Base-by-base conservation (phyloP, 2,888 invertebrate genomes). In the Sarcophaga subvicina region DNA sequence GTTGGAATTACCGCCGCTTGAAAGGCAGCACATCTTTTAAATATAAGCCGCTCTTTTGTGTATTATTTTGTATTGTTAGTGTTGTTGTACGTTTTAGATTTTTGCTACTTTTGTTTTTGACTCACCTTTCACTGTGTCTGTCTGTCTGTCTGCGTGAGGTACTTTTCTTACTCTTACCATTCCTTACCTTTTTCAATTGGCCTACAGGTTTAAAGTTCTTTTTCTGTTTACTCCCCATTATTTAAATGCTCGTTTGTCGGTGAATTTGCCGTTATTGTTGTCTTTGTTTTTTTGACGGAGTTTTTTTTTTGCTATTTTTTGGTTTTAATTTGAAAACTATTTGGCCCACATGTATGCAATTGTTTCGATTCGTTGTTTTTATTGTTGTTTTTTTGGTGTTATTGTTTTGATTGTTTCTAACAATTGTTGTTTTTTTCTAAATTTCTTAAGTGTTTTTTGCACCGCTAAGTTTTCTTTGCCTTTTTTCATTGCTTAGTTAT, bases 401-500 rank as follows among this genome's bases (percentile, higher is more conserved):
- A 87, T 87, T 87, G 87, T 87, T 87, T 87, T 82, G 84, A 87
- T 87, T 87, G 84, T 84, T 82, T 76, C 76, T 72, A 87, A 87
- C 70, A 82, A 82, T 67, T 37, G 37, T 37, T 37, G 8, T 37
- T 6, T 37, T 37, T 37, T 37, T 8, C 12, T 66, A 12, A 14
- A 3, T 54, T 49, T 87, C 45, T 84, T 71, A 81, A 82, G 87
- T 79, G 76, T 82, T 81, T 75, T 54, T 37, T 37, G 6, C 63
- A 54, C 63, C 71, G 87, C 81, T 78, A 70, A 75, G 79, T 27
- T 83, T 83, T 83, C 67, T 27, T 27, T 37, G 62, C 66, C 17
- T 82, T 80, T 80, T 75, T 79, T 63, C 78, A 49, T 22, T 76
- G 81, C 66, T 71, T 80, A 71, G 70, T 80, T 85, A 80, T 71